These are phyloP conservation scores for Laticauda laticaudata DNA, from an alignment of 2,113 vertebrate genomes.

Conservation along the genomic window DNA sequence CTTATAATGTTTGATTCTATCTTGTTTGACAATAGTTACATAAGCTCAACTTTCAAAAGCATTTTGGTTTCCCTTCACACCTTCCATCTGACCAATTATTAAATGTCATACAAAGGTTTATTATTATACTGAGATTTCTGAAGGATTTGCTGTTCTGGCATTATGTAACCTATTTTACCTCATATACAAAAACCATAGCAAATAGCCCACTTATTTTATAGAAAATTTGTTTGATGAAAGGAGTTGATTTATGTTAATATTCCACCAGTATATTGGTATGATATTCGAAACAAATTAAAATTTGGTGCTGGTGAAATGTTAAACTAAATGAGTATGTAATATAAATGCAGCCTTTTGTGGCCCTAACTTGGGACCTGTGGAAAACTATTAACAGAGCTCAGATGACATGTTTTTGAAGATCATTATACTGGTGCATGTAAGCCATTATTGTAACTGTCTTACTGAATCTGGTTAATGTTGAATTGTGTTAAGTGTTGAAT, in stretches of 20 bases:
- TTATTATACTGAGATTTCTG: conserved; percentile 59
- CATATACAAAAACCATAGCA: conserved; percentile 44
- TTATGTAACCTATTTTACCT: conserved; percentile 55
- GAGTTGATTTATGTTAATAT: conserved; percentile 21
- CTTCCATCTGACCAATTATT: conserved; percentile 51
- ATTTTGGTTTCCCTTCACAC: conserved; percentile 2
- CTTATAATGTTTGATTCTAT: conserved; percentile 58
- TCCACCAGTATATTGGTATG: conserved; percentile 44
- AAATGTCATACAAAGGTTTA: conserved; percentile 58
- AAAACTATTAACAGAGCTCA: conserved; percentile 58
- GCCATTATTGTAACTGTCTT: conserved; percentile 83
- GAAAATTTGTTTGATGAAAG: conserved; percentile 31
- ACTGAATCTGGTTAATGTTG: conserved; percentile 79
- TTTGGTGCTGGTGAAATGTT: conserved; percentile 56
- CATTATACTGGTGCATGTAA: conserved; percentile 82
- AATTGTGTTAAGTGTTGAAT: conserved; percentile 86
- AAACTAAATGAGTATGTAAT: conserved; percentile 49
- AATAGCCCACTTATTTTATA: conserved; percentile 27
- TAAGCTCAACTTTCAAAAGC: conserved; percentile 50
- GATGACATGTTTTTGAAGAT: conserved; percentile 62
- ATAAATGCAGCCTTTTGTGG: conserved; percentile 53
- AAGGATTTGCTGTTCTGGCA: conserved; percentile 59
- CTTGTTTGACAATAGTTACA: conserved; percentile 61
- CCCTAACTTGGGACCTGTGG: conserved; percentile 62
- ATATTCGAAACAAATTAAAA: conserved; percentile 19